Evolutionary conservation across 2,113 vertebrate genomes (phyloP), one percentile per base, ranked within the genome.

Genomic region (Salminus brasiliensis): DNA sequence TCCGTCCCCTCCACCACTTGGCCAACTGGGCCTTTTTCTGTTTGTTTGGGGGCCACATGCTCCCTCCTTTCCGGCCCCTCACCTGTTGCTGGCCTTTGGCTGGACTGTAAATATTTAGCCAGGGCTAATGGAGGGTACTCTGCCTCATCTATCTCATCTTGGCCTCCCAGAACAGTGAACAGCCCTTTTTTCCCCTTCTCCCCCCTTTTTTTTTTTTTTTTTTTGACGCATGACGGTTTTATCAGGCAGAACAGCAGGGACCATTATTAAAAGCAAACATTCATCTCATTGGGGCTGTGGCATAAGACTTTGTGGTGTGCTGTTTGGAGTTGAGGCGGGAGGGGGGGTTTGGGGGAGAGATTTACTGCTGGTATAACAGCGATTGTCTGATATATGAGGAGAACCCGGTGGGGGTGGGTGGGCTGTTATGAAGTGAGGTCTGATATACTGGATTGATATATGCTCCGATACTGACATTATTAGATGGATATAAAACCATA

Each of bases 191-290:
- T 67, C 65, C 65, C 27, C 53, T 41, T 34, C 12, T 43, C 12
- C 30, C 39, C 29, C 23, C 13, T 18, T 52, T 72, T 21, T 62
- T 4, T 36, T 1, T 11, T 1, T 65, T 18, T 65, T 18, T 39
- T n/a, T 59, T 73, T 23, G 55, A 74, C 52, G 62, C 30, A 79
- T 84, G 78, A 59, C 34, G 73, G 70, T 81, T 81, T 87, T 87
- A 87, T 87, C 84, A 79, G 65, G 36, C 34, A 62, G 72, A 77
- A 62, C 52, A 69, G 15, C 52, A 5, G 79, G 74, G 77, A 65
- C 83, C 77, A 67, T 85, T 86, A 86, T 88, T 86, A 86, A 86
- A 86, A 79, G 85, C 85, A 86, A 88, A 86, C 87, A 86, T 83
- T 73, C 29, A 82, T 78, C 68, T 85, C 29, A 1, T 32, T 10